Percentiles rank a stretch among this genome's conserved stretches.
Conservation (phyloP, 35 echinoderm and acorn worm genomes). For the Heliocidaris erythrogramma region DNA sequence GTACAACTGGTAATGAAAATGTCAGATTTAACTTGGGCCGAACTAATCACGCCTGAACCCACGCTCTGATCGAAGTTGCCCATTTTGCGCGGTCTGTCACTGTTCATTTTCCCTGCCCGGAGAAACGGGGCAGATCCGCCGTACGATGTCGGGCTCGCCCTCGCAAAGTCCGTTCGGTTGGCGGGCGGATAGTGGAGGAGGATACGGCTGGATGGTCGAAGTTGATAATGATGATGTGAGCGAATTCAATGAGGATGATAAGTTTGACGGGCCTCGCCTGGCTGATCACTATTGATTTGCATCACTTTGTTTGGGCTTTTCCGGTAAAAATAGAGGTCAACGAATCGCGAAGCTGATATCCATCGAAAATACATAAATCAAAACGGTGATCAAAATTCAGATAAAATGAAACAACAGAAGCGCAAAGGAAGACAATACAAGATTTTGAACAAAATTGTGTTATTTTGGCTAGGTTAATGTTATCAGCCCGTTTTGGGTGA, state of each 20-base stretch:
- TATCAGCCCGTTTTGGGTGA: neutral
- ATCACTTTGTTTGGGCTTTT: neutral
- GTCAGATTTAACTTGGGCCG: constrained; percentile 12
- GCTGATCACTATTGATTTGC: constrained; percentile 3
- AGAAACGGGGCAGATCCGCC: neutral
- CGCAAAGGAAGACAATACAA: neutral
- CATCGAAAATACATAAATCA: neutral
- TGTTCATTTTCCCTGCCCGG: neutral
- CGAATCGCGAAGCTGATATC: neutral
- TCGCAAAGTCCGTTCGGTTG: neutral
- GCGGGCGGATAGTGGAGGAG: neutral
- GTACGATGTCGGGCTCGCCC: neutral
- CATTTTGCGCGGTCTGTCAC: constrained; percentile 14
- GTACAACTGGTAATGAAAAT: constrained; percentile 36
- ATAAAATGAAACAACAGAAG: neutral
- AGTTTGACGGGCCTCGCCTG: constrained; percentile 10
- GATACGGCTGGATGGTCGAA: neutral
- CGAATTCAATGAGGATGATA: constrained; percentile 24
- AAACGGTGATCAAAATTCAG: neutral
- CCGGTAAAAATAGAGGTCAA: neutral
- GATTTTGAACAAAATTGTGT: neutral
- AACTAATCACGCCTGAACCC: neutral
- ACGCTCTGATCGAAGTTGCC: constrained; percentile 27
- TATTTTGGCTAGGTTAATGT: neutral
- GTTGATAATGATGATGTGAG: constrained; percentile 21